Evolutionary conservation across 2,797 vertebrate genomes (phyloP).

Genomic region (Okamejei kenojei): DNA sequence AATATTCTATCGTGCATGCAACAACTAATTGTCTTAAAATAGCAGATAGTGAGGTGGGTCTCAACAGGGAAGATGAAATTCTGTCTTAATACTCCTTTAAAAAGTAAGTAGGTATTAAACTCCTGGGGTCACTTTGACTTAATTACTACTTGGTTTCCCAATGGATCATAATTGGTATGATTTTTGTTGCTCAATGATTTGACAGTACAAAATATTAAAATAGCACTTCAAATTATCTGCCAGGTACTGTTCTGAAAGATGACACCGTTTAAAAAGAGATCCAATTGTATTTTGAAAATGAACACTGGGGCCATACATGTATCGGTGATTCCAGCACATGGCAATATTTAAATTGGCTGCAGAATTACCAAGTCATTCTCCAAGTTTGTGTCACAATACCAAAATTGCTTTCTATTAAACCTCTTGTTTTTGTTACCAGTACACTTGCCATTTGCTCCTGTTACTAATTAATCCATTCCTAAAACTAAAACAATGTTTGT

Average conservation of each 20-base stretch:
- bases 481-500: neutral
- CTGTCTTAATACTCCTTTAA: neutral
- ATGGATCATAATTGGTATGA: conserved; percentile 11
- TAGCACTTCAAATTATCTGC: neutral
- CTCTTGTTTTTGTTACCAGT: neutral
- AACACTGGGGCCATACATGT: neutral
- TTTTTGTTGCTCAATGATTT: neutral
- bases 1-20: neutral
- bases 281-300: neutral
- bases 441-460: neutral
- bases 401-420: neutral
- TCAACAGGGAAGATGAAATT: neutral
- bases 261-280: neutral
- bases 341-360: neutral
- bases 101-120: conserved; percentile 24
- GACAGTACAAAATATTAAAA: neutral
- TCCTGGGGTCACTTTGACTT: conserved; percentile 14
- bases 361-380: neutral
- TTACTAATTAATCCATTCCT: neutral
- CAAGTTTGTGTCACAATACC: neutral
- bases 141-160: conserved; percentile 17
- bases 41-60: conserved; percentile 3
- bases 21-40: conserved; percentile 12
- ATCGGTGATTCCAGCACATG: neutral
- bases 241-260: neutral